Conservation (phyloP, 2,888 invertebrate species). For the Cosmia pyralina region DNA sequence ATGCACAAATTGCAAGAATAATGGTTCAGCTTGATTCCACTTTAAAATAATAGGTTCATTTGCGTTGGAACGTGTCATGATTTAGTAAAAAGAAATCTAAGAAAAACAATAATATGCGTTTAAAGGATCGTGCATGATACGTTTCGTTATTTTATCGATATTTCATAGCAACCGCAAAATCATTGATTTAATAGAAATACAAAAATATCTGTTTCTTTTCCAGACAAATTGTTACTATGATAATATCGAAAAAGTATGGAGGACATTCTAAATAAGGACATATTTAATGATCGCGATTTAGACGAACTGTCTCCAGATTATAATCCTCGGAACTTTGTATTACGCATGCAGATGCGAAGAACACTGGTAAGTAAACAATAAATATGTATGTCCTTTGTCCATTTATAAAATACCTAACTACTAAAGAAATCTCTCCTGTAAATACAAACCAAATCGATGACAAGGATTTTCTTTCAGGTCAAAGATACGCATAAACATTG, state of each 20-base stretch:
- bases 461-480: conserved; percentile 69
- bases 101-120: background rate
- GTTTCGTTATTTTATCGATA: conserved; percentile 64
- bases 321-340: conserved; percentile 68
- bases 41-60: background rate
- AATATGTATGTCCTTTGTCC: background rate
- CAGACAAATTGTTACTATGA: conserved; percentile 37
- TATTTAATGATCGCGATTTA: conserved; percentile 75
- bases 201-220: background rate
- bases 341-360: conserved; percentile 79
- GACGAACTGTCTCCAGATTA: conserved; percentile 78
- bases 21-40: background rate
- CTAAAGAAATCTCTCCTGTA: background rate
- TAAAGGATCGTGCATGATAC: conserved; percentile 13
- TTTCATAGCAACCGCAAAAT: conserved; percentile 53
- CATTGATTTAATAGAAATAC: conserved; percentile 27
- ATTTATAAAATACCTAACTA: background rate
- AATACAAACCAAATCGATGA: background rate
- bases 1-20: background rate
- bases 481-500: conserved; percentile 73
- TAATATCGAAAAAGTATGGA: conserved; percentile 72
- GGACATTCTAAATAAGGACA: conserved; percentile 77
- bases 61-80: background rate
- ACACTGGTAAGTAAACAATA: conserved; percentile 71
- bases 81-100: background rate